A percentile compares a stretch with the other conserved stretches of the same genome.
Conservation (phyloP, 2,113 vertebrate species). For the Cinclus cinclus region DNA sequence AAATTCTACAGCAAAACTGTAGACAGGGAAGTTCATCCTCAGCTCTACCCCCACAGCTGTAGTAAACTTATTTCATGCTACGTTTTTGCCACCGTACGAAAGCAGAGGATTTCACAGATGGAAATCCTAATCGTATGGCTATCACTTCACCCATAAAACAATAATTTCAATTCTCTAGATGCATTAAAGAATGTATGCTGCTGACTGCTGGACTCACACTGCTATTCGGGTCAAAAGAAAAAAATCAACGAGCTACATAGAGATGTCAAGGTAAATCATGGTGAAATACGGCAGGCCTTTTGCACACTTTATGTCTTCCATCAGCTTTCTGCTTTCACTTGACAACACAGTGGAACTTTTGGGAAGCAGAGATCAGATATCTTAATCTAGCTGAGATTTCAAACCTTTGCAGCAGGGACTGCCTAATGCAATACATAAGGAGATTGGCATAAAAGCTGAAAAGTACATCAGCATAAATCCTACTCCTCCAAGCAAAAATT, state of each 20-base stretch:
- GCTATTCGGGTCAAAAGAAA: not conserved
- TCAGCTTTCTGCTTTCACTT: conserved; percentile 20
- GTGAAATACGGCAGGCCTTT: conserved; percentile 16
- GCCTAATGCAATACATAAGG: not conserved
- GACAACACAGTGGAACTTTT: conserved; percentile 25
- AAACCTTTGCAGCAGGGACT: not conserved
- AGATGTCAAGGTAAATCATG: conserved; percentile 27
- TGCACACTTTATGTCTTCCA: not conserved
- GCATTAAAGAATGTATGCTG: not conserved
- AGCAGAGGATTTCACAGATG: not conserved
- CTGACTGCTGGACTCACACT: not conserved
- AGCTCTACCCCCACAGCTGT: not conserved
- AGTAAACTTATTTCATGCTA: not conserved
- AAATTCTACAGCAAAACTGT: not conserved
- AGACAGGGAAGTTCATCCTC: not conserved
- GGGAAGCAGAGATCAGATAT: conserved; percentile 23
- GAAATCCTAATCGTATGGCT: not conserved
- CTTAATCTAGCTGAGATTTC: conserved; percentile 29
- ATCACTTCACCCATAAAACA: not conserved
- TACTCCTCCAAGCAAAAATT: conserved; percentile 14
- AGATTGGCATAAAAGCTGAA: conserved; percentile 7
- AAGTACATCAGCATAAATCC: conserved; percentile 4
- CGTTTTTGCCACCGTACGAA: not conserved
- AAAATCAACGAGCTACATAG: not conserved
- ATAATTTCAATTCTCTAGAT: not conserved